Evolutionary conservation across 2,888 invertebrate genomes (phyloP).

Genomic region (Galeopsomyia nigrocyanea): DNA sequence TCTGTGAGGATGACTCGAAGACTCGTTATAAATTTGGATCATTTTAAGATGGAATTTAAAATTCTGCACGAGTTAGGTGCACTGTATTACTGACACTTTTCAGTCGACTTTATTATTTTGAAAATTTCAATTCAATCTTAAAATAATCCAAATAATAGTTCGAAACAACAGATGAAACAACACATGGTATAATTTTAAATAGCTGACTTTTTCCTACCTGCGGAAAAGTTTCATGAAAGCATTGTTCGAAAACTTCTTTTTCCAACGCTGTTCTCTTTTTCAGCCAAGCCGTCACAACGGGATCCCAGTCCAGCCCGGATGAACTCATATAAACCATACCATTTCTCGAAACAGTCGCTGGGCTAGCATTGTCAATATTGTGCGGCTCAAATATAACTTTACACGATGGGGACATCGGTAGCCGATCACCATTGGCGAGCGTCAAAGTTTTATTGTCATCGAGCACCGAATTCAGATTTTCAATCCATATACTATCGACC

Average conservation of each 20-base stretch:
- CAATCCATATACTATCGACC: constrained; percentile 98
- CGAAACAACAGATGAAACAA: too few species aligned
- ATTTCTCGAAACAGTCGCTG: constrained; percentile 94
- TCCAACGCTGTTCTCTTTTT: constrained; percentile 75
- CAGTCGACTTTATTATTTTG: too few species aligned
- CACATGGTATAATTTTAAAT: too few species aligned
- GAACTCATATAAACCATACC: constrained; percentile 98
- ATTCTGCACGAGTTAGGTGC: too few species aligned
- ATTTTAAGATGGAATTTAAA: too few species aligned
- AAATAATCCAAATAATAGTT: too few species aligned
- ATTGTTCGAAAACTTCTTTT: constrained; percentile 72
- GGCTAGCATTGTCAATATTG: constrained; percentile 97
- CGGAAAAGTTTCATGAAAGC: constrained; percentile 71
- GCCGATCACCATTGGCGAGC: constrained; percentile 93
- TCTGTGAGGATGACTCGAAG: too few species aligned
- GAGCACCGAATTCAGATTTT: constrained; percentile 95
- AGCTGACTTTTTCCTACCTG: constrained; percentile 67
- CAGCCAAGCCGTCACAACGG: constrained; percentile 89
- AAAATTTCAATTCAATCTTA: too few species aligned
- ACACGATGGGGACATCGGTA: constrained; percentile 93
- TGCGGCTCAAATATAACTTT: constrained; percentile 98
- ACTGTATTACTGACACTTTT: too few species aligned
- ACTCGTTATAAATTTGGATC: too few species aligned
- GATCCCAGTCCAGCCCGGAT: constrained; percentile 93
- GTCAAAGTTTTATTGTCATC: constrained; percentile 97